Base-by-base conservation (phyloP, 2,888 invertebrate species). In the Urechis unicinctus region DNA sequence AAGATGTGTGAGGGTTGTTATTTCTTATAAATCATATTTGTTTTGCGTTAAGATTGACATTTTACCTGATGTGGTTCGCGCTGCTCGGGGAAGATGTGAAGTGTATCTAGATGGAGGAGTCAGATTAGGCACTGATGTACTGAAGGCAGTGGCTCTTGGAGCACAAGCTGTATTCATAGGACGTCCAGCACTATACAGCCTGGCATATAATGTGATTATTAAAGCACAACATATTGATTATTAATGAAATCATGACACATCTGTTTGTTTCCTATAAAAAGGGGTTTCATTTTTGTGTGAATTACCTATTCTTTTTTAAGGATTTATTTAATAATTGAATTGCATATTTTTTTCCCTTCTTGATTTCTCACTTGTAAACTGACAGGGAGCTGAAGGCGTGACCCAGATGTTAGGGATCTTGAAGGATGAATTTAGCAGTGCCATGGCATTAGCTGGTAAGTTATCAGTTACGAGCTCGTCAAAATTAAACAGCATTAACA, bases 81-180 rank as follows among this genome's bases (percentile, higher is more conserved):
- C 88, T 1, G 78, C 79, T 2, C 86, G 88, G 5, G 85, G 85
- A 17, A 81, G 84, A 52, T 87, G 53, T 22, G 88, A 91, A 68
- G 83, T 94, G 5, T 93, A 89, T 78, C 71, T 94, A 69, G 94
- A 94, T 73, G 91, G 93, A 13, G 94, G 94, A 1, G 82, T 94
- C 1, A 82, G 84, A 22, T 85, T 86, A 65, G 94, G 93, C 21
- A 87, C 87, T 3, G 93, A 95, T 77, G 85, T 93, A 13, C 87
- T 91, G 65, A 95, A 93, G 80, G 93, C 93, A 0, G 69, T 95
- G 45, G 91, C 91, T 1, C 80, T 95, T 25, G 95, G 95, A 13
- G 95, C 95, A 1, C 86, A 84, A 80, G 88, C 89, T 85, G 92
- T 89, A 26, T 93, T 93, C 71, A 80, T 92, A 28, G 94, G 92